phyloP scores from a whole-genome alignment of 2,797 vertebrate species.

The Neosilurus mollespiculum region DNA sequence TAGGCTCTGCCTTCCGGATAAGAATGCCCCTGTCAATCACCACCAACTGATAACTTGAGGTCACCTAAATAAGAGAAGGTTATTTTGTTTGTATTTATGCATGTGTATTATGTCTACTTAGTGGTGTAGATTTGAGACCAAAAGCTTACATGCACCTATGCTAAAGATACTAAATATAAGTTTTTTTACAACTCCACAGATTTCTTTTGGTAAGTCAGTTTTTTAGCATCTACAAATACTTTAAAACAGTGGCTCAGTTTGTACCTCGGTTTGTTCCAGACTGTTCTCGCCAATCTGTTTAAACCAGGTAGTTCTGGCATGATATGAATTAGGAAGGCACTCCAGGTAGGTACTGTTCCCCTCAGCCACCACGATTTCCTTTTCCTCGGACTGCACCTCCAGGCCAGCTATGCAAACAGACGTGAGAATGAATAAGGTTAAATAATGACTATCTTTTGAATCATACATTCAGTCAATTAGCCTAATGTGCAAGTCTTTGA shows the following conservation, averaged over 20 bases:
- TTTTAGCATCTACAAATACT: not conserved
- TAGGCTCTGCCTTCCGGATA: conserved; percentile 73
- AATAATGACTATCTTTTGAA: not conserved
- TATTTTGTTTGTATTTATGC: conserved; percentile 14
- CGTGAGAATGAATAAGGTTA: not conserved
- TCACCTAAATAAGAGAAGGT: conserved; percentile 64
- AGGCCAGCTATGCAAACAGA: conserved; percentile 67
- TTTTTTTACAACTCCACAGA: not conserved
- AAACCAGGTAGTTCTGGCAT: conserved; percentile 78
- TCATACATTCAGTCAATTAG: not conserved
- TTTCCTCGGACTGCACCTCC: conserved; percentile 78
- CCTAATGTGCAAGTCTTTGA: too few relatives aligned
- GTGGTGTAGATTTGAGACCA: not conserved
- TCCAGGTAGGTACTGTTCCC: conserved; percentile 83
- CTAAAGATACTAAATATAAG: too few relatives aligned
- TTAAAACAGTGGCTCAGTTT: not conserved
- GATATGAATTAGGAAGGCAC: conserved; percentile 78
- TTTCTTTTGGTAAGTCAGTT: not conserved
- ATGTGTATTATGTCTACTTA: not conserved
- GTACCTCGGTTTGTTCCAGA: conserved; percentile 75
- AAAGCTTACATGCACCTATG: not conserved
- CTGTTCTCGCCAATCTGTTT: conserved; percentile 77
- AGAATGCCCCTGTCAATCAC: conserved; percentile 78
- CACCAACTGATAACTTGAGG: conserved; percentile 74
- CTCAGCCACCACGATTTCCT: conserved; percentile 77